phyloP scores from a whole-genome alignment of 2,797 vertebrate genomes.

The Syncerus caffer region DNA sequence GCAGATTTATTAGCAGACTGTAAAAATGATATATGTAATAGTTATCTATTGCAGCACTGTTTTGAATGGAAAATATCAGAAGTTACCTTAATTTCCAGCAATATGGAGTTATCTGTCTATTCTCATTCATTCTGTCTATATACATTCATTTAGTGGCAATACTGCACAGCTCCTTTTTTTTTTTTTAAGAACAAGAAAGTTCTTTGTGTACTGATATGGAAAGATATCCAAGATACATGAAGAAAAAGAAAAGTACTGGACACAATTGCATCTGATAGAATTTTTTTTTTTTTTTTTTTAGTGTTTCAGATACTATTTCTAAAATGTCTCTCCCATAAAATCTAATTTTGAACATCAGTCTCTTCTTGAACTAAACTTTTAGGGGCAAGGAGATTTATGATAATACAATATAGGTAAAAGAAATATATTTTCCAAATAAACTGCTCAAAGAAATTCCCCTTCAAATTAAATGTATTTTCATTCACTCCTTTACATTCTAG shows the following conservation, averaged over 20 bases:
- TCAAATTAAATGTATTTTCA: not conserved
- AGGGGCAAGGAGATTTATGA: not conserved
- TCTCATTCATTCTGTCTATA: not conserved
- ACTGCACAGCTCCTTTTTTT: not conserved
- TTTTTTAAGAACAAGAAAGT: not conserved
- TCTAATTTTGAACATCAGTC: not conserved
- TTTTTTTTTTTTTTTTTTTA: not conserved
- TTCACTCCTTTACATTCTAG: not conserved
- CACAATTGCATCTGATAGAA: not conserved
- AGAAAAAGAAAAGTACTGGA: not conserved
- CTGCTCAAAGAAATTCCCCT: not conserved
- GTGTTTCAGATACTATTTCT: not conserved
- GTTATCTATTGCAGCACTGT: not conserved
- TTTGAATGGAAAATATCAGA: not conserved
- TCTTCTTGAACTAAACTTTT: conserved; percentile 19
- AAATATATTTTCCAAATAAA: not conserved
- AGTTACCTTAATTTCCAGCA: not conserved
- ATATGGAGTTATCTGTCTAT: not conserved
- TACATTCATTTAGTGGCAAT: not conserved
- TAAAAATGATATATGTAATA: not conserved
- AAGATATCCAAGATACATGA: not conserved
- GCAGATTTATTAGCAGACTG: not conserved
- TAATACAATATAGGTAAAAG: not conserved
- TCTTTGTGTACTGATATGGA: not conserved
- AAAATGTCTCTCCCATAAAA: not conserved